Evolutionary conservation across 2,113 vertebrate species (phyloP).

Genomic region (Struthidea cinerea): DNA sequence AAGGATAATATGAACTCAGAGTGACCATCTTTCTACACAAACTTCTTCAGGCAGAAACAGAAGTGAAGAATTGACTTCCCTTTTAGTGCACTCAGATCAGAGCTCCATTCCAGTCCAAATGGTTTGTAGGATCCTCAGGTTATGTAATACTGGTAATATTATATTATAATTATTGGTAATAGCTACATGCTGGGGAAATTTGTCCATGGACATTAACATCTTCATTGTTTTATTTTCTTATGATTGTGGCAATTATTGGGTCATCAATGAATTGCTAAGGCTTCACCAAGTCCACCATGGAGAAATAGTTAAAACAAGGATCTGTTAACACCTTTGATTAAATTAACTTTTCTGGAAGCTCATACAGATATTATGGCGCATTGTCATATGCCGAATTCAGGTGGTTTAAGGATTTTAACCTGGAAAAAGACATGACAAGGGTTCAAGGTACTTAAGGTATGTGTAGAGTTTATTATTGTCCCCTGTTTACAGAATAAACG

Average conservation of each 20-base stretch:
- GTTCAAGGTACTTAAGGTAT: neutral
- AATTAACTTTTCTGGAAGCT: neutral
- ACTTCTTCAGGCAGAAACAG: neutral
- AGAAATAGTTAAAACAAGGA: neutral
- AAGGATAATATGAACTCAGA: neutral
- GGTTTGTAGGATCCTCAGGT: neutral
- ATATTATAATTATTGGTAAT: neutral
- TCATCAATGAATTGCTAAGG: neutral
- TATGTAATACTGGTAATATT: neutral
- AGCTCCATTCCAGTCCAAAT: neutral
- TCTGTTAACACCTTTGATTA: neutral
- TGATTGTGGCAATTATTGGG: accelerated
- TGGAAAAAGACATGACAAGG: neutral
- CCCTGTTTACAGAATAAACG: neutral
- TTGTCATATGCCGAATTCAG: neutral
- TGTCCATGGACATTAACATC: accelerated
- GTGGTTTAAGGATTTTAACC: neutral
- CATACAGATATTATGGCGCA: neutral
- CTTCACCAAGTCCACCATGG: accelerated
- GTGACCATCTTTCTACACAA: neutral
- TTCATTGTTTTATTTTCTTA: neutral
- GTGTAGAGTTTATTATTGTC: neutral
- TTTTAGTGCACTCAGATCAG: neutral
- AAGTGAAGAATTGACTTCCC: neutral
- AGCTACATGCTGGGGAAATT: neutral